Conservation (phyloP, 1,140 invertebrate species). For the Mya arenaria region DNA sequence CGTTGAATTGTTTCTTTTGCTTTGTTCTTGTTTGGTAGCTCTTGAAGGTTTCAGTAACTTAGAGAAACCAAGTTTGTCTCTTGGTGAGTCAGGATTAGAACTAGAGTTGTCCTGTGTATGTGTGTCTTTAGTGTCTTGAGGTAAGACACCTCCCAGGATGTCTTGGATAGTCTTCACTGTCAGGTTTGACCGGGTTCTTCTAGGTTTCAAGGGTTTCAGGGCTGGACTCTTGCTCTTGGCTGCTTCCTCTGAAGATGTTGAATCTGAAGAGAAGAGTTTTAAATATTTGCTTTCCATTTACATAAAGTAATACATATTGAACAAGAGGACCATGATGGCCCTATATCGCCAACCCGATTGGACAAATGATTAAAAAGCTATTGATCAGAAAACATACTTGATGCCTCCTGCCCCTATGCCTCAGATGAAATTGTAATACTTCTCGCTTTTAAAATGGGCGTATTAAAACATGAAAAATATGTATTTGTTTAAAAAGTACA, state of each 20-base stretch:
- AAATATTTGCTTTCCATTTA: too few species aligned
- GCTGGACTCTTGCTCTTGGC: background rate
- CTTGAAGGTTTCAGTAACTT: conserved; percentile 5
- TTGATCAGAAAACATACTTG: too few species aligned
- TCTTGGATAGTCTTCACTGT: conserved; percentile 39
- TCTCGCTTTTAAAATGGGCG: too few species aligned
- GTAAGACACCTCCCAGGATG: background rate
- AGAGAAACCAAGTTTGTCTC: conserved; percentile 28
- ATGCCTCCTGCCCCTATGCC: too few species aligned
- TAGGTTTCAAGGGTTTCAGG: conserved; percentile 5
- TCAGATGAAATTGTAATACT: too few species aligned
- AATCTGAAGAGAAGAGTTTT: conserved; percentile 40
- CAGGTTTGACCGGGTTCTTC: conserved; percentile 1
- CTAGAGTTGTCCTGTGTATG: conserved; percentile 47
- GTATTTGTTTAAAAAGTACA: too few species aligned
- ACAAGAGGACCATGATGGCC: too few species aligned
- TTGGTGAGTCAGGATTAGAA: conserved; percentile 61
- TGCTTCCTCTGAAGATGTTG: conserved; percentile 37
- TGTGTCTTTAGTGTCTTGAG: background rate
- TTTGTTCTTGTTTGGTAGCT: background rate
- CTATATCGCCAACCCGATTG: too few species aligned
- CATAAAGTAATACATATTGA: too few species aligned
- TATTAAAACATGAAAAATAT: too few species aligned
- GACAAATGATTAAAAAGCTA: too few species aligned
- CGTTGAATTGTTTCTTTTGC: conserved; percentile 45